Evolutionary conservation across 2,888 invertebrate species (phyloP).

Genomic region (Bhutanitis thaidina): DNA sequence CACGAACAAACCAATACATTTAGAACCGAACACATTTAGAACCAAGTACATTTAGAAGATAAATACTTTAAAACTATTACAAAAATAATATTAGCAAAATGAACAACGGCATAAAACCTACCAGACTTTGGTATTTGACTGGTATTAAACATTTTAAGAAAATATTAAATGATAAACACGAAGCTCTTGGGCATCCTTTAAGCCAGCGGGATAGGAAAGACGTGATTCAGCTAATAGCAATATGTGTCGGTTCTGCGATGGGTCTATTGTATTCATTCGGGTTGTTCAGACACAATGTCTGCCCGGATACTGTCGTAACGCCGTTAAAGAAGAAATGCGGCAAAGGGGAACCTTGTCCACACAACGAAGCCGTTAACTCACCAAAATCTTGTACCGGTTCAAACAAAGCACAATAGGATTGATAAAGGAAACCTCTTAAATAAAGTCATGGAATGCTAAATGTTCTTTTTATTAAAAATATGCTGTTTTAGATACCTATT

Average conservation of each 20-base stretch:
- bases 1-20: too few species aligned
- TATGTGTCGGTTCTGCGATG: conserved; percentile 21
- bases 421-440: too few species aligned
- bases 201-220: conserved; percentile 26
- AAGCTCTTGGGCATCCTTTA: conserved; percentile 15
- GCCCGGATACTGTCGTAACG: conserved; percentile 1
- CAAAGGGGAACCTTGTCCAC: background rate
- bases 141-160: conserved; percentile 37
- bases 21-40: too few species aligned
- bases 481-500: too few species aligned
- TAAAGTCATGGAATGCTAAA: too few species aligned
- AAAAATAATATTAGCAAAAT: background rate
- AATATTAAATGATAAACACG: conserved; percentile 30
- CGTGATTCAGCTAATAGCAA: conserved; percentile 24
- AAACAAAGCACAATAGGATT: background rate
- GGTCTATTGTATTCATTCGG: conserved; percentile 35
- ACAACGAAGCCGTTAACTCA: too few species aligned
- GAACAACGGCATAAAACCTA: conserved; percentile 46
- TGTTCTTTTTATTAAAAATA: too few species aligned
- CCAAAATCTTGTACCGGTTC: background rate
- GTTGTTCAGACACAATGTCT: conserved; percentile 23
- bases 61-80: background rate
- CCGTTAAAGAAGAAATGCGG: background rate
- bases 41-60: too few species aligned
- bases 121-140: conserved; percentile 49